Evolutionary conservation across 2,888 invertebrate species (phyloP).

Genomic region (Drosophila nr. medialis): DNA sequence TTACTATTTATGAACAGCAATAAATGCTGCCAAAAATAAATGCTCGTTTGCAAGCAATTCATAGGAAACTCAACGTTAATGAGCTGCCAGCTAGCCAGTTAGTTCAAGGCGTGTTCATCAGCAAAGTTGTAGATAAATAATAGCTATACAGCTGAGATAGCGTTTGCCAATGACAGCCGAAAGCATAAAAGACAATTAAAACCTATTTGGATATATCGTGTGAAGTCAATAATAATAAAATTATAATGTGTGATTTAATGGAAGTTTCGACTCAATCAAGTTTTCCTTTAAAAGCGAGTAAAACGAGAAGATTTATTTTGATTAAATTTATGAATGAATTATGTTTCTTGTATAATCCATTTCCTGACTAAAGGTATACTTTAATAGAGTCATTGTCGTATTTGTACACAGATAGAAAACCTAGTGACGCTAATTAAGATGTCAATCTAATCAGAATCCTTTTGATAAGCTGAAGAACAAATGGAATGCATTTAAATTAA

Average conservation of each 20-base stretch:
- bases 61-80: slow-evolving; percentile 64
- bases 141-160: slow-evolving; percentile 16
- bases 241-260: not conserved
- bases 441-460: not conserved
- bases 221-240: slow-evolving; percentile 3
- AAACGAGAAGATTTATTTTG: not conserved
- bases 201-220: slow-evolving; percentile 14
- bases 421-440: not conserved
- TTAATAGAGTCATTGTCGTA: not conserved
- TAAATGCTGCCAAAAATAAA: slow-evolving; percentile 74
- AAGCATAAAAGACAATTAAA: slow-evolving; percentile 20
- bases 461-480: too few species aligned
- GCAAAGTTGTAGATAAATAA: slow-evolving; percentile 35
- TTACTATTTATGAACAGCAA: slow-evolving; percentile 68
- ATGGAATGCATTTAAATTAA: not conserved
- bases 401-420: not conserved
- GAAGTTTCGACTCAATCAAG: not conserved
- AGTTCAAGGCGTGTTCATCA: slow-evolving; percentile 63
- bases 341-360: not conserved
- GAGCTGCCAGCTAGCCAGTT: slow-evolving; percentile 60
- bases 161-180: slow-evolving; percentile 11
- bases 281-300: not conserved
- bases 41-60: slow-evolving; percentile 41
- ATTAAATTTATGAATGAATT: not conserved
- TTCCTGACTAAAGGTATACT: not conserved